These are phyloP conservation scores for Drosophila kuntzei DNA, from an alignment of 2,888 invertebrate genomes.

Conservation along the genomic window DNA sequence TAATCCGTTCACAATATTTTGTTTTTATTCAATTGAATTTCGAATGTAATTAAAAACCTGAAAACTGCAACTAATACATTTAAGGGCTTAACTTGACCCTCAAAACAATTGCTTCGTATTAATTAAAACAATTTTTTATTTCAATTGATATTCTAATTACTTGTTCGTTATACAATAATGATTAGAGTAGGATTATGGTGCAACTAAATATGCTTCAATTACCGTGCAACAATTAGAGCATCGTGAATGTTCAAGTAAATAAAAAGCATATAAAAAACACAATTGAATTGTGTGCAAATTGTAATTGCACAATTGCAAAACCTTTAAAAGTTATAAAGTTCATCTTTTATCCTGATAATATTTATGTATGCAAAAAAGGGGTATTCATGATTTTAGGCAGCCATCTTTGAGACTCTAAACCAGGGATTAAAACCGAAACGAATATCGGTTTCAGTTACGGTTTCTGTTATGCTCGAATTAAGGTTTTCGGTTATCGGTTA, in stretches of 20 bases:
- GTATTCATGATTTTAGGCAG: background rate
- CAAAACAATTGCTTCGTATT: slow-evolving; percentile 7
- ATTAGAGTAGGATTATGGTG: slow-evolving; percentile 1
- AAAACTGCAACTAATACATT: slow-evolving; percentile 1
- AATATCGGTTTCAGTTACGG: no score
- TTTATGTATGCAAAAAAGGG: background rate
- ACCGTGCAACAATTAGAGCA: slow-evolving; percentile 1
- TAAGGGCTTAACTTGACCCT: background rate
- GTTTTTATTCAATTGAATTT: slow-evolving; percentile 29
- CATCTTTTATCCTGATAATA: background rate
- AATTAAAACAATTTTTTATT: slow-evolving; percentile 14
- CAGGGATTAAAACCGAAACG: no score
- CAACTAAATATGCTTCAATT: slow-evolving; percentile 7
- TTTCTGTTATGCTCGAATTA: no score
- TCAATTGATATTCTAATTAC: slow-evolving; percentile 7
- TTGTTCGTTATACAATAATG: slow-evolving; percentile 1
- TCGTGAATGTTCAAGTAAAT: background rate
- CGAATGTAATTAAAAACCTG: slow-evolving; percentile 30
- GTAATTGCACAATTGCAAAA: slow-evolving; percentile 36
- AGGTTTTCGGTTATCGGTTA: no score
- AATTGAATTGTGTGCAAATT: slow-evolving; percentile 33
- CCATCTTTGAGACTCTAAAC: no score
- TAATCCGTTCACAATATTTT: background rate
- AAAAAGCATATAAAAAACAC: background rate
- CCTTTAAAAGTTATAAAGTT: slow-evolving; percentile 5